Conservation (phyloP, 2,797 vertebrate genomes). For the Neoniphon sammara region DNA sequence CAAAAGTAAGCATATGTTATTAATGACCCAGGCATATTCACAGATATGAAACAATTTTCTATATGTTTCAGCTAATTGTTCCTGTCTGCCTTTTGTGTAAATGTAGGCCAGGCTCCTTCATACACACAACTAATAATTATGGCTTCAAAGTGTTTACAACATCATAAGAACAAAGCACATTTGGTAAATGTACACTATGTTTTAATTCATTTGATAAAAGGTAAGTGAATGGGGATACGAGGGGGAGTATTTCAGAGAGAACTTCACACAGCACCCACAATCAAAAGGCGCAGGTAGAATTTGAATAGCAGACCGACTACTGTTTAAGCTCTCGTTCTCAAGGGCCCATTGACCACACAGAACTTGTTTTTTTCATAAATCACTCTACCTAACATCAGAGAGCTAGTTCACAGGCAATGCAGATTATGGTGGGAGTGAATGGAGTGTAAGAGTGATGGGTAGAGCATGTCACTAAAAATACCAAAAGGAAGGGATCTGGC, state of each 20-base stretch:
- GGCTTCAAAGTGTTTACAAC: not conserved
- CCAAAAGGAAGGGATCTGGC: not conserved
- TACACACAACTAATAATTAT: not conserved
- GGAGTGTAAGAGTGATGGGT: not conserved
- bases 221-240: not conserved
- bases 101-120: not conserved
- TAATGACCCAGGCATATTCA: not conserved
- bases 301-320: no score
- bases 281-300: not conserved
- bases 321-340: no score
- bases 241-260: not conserved
- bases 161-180: not conserved
- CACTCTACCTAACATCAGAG: not conserved
- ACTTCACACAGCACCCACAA: not conserved
- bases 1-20: not conserved
- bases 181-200: not conserved
- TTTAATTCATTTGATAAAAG: no score
- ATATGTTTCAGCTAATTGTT: not conserved
- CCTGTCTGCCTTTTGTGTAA: not conserved
- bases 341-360: no score
- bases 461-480: not conserved
- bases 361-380: not conserved
- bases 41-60: not conserved
- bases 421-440: not conserved
- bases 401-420: not conserved